Base-by-base conservation (phyloP, 2,113 vertebrate genomes). In the Brachionichthys hirsutus region DNA sequence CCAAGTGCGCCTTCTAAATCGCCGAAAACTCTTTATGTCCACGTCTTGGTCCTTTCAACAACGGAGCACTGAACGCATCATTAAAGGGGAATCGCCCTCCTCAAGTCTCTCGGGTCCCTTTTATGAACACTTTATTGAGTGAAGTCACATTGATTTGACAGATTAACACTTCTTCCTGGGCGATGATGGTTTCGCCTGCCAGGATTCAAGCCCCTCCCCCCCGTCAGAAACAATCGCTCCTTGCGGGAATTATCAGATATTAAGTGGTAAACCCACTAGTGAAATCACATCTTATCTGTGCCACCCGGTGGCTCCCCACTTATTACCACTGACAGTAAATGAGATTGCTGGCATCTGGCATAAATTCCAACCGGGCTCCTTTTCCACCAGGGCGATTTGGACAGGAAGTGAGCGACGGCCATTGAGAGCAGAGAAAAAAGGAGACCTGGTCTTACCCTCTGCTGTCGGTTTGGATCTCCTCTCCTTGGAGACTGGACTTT, bases 251-350 rank as follows among this genome's bases (percentile, higher is more conserved):
- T 78, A 88, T 80, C 75, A 70, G 56, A 77, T 85, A 83, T 85
- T 85, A 86, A 82, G 77, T 57, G 77, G 84, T 88, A 82, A 87
- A 79, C 82, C 77, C 77, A 83, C 83, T 84, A 81, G 71, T 73
- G 77, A 78, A 86, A 81, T 85, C 84, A 77, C 69, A 77, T 80
- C 73, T 77, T 83, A 79, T 84, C 70, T 57, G 40, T 73, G 58
- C 70, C 74, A 70, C 81, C 72, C 63, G 11, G 51, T 70, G 72
- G 49, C 73, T 70, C 51, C 58, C 41, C 81, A 86, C 83, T 88
- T 86, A 86, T 86, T 83, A 87, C 67, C 59, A 13, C 70, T 77
- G 81, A 87, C 83, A 84, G 61, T 67, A 80, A 87, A 86, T 86
- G 80, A 78, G 78, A 89, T 86, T 76, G 73, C 73, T 66, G 80